These are phyloP conservation scores for Platysteira castanea DNA, from an alignment of 2,113 vertebrate species.

Conservation along the genomic window DNA sequence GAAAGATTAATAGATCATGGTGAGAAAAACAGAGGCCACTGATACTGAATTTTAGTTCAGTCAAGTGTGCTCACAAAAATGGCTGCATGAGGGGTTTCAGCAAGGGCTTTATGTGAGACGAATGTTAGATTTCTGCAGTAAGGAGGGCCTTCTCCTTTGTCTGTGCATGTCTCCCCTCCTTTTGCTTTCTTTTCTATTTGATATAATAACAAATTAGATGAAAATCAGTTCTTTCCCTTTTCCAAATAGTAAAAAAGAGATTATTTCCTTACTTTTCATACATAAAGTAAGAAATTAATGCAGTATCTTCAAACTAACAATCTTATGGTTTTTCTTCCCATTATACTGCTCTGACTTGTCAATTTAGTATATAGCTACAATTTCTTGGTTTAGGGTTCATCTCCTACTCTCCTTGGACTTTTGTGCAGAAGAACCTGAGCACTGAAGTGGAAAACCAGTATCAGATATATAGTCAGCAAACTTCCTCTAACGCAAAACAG, in stretches of 20 bases:
- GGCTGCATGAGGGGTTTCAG: background rate
- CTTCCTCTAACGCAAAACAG: background rate
- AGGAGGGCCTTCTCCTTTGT: background rate
- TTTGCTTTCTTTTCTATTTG: background rate
- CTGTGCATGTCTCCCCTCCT: background rate
- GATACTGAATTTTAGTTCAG: background rate
- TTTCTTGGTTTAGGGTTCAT: background rate
- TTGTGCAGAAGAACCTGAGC: background rate
- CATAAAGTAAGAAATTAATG: background rate
- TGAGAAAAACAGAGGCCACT: background rate
- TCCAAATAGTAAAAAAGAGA: background rate
- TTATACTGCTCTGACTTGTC: background rate
- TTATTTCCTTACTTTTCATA: background rate
- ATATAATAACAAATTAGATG: background rate
- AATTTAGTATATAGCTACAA: background rate
- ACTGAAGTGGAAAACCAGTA: background rate
- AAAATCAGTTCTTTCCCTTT: background rate
- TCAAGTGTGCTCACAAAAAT: background rate
- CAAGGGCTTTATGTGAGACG: background rate
- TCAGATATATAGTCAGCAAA: background rate
- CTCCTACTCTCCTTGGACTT: background rate
- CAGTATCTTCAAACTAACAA: background rate
- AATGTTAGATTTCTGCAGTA: background rate
- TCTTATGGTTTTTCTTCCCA: background rate
- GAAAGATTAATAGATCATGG: background rate